A percentile compares a stretch with the other conserved stretches of the same genome.
Evolutionary conservation across 92 coral and sea anemone species (phyloP).

Genomic region (Paragorgia papillata): DNA sequence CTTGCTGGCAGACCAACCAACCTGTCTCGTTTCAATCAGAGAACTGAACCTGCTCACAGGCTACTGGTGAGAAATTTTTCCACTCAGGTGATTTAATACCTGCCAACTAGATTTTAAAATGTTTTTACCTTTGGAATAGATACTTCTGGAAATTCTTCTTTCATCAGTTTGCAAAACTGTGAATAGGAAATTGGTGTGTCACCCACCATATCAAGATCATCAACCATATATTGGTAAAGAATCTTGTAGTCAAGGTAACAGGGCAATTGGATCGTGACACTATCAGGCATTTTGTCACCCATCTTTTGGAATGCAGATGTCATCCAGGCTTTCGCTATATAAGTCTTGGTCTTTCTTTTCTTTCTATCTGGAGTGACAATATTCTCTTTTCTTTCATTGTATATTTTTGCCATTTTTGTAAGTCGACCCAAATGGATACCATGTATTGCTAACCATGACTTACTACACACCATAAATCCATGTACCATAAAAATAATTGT

Average conservation of each 20-base stretch:
- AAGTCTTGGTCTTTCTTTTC: conserved; percentile 31
- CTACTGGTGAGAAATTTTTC: no score
- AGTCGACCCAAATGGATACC: conserved; percentile 5
- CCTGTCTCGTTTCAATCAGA: no score
- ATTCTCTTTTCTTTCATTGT: neutral
- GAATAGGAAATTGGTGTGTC: conserved; percentile 45
- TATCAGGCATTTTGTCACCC: conserved; percentile 64
- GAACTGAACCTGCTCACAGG: no score
- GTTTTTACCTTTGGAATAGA: conserved; percentile 59
- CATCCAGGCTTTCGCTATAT: conserved; percentile 60
- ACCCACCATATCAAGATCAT: neutral
- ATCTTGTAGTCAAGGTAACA: conserved; percentile 48
- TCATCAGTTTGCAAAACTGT: conserved; percentile 52
- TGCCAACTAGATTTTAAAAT: no score
- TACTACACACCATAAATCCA: conserved; percentile 27
- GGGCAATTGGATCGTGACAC: conserved; percentile 34
- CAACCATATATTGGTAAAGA: conserved; percentile 38
- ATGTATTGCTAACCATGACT: conserved; percentile 40
- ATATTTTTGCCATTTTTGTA: neutral
- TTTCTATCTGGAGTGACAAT: neutral
- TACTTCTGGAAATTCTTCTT: conserved; percentile 51
- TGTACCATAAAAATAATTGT: conserved; percentile 2
- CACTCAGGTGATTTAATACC: no score
- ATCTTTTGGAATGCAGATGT: conserved; percentile 28
- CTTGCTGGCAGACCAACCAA: no score